Evolutionary conservation across 2,888 invertebrate genomes (phyloP), one percentile per base, ranked within the genome.

Genomic region (Diadromus collaris): DNA sequence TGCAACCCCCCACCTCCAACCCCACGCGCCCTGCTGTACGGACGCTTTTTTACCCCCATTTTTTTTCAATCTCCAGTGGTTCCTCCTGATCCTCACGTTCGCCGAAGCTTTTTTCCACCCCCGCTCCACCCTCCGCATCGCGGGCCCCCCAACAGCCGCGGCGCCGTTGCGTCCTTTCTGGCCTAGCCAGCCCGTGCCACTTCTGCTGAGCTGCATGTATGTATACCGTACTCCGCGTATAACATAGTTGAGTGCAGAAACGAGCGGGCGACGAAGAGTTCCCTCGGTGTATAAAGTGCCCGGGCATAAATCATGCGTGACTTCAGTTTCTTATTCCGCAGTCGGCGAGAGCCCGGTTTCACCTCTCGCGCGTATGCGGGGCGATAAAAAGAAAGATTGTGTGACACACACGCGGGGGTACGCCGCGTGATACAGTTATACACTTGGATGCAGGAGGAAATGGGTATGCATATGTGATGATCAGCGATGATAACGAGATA

Each of bases 271-370:
- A 54, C 63, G 41, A 72, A 63, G 63, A 72, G 54, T 41, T 54
- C 38, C 13, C 72, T 27, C 29, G 16, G 68, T 64, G 61, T 63
- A 79, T 68, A 71, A 76, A 80, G 79, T 80, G 63, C 76, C 38
- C 67, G 44, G 69, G 61, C 71, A 81, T 85, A 85, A 86, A 86
- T 86, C 85, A 82, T 81, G 81, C 75, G 79, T 70, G 82, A 78
- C 83, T 85, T 79, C 68, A 72, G 76, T 78, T 78, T 81, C 80
- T 74, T 80, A 79, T 70, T 67, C 65, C 48, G 64, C 60, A 34
- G n/a, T 48, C 38, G 27, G 24, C 48, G 51, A 44, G 64, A 75
- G 61, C 34, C 65, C 32, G 21, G 58, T 10, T 27, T 54, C 27
- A 51, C 60, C 68, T 79, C 61, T 63, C 29, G 61, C 44, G 69